Percentiles rank a stretch among this genome's conserved stretches.
These are phyloP conservation scores for Amphipoea oculea DNA, from an alignment of 2,888 invertebrate species.

Conservation along the genomic window DNA sequence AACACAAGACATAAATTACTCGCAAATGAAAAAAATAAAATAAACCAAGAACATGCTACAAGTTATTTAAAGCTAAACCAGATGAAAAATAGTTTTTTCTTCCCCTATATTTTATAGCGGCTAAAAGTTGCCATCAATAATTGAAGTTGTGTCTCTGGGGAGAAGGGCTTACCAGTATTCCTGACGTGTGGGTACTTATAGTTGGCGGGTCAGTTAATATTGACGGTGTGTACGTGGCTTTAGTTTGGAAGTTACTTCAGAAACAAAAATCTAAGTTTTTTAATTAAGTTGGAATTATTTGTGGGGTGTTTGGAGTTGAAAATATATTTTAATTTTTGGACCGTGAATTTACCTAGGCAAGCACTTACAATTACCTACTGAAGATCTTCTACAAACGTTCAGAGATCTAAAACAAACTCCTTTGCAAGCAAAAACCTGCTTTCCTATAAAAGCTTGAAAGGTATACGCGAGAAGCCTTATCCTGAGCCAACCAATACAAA, in stretches of 20 bases:
- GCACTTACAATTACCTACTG: background rate
- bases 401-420: background rate
- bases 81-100: conserved; percentile 83
- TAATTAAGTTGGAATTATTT: conserved; percentile 9
- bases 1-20: conserved; percentile 51
- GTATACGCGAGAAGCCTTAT: conserved; percentile 1
- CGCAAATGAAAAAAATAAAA: conserved; percentile 58
- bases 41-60: conserved; percentile 64
- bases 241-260: conserved; percentile 43
- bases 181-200: conserved; percentile 66
- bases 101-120: conserved; percentile 87
- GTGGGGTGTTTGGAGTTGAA: background rate
- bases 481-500: conserved; percentile 30
- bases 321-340: background rate
- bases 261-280: conserved; percentile 29
- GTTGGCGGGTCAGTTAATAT: conserved; percentile 64
- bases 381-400: background rate
- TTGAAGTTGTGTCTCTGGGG: conserved; percentile 87
- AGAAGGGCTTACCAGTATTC: conserved; percentile 81
- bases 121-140: conserved; percentile 90
- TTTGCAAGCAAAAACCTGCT: background rate
- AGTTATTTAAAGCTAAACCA: conserved; percentile 85
- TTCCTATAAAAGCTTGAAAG: background rate
- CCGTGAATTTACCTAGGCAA: background rate
- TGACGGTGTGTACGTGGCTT: conserved; percentile 57